A percentile compares a stretch with the other conserved stretches of the same genome.
phyloP scores from a whole-genome alignment of 2,113 vertebrate genomes.

The Arvicanthis niloticus region DNA sequence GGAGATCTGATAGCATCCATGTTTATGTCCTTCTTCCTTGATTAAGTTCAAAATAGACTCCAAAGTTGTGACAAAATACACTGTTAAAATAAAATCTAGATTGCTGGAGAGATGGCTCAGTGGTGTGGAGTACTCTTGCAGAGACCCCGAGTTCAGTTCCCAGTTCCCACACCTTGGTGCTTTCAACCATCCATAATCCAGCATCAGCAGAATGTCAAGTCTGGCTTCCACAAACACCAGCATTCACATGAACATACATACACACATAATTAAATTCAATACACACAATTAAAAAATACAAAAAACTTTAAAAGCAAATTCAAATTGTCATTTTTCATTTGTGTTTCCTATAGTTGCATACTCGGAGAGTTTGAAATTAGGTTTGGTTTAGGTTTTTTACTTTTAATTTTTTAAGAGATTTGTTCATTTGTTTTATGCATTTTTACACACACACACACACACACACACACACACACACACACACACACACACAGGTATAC shows the following conservation, averaged over 20 bases:
- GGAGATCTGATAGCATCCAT: background rate
- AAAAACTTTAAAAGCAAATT: background rate
- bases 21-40: background rate
- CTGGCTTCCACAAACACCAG: background rate
- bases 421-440: background rate
- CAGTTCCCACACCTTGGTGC: background rate
- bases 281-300: background rate
- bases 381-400: background rate
- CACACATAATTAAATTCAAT: background rate
- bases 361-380: background rate
- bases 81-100: background rate
- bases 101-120: background rate
- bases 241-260: background rate
- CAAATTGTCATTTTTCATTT: background rate
- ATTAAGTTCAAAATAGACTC: background rate
- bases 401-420: background rate
- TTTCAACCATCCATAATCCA: background rate
- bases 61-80: background rate
- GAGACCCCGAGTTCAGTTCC: background rate
- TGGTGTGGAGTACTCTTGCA: background rate
- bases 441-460: background rate
- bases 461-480: background rate
- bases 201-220: rapidly evolving
- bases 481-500: background rate
- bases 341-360: background rate